A percentile compares a stretch with the other conserved stretches of the same genome.
Conservation (phyloP, 37 sponge, comb jelly and placozoan species). For the Ianthella basta region DNA sequence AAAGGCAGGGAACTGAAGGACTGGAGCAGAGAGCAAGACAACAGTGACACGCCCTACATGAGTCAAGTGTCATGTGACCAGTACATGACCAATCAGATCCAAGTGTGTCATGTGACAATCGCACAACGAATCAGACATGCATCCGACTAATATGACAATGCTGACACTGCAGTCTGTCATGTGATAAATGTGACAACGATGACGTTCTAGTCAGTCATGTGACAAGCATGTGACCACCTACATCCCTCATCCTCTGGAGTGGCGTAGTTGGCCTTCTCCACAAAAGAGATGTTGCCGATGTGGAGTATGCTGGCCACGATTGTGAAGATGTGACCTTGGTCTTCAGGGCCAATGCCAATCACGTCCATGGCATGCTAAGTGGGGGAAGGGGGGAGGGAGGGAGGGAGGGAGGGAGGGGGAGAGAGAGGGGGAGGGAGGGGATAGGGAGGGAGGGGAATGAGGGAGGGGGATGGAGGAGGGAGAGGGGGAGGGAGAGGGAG, state of each 20-base stretch:
- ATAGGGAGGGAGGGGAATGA: too few relatives aligned
- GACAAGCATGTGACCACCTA: slow-evolving; percentile 45
- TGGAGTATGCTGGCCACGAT: slow-evolving; percentile 94
- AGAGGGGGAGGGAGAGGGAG: too few relatives aligned
- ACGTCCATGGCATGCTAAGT: slow-evolving; percentile 95
- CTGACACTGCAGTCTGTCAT: background rate
- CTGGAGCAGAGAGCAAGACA: slow-evolving; percentile 39
- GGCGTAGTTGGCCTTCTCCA: slow-evolving; percentile 90
- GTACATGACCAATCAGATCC: background rate
- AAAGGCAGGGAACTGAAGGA: slow-evolving; percentile 92
- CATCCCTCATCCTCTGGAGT: slow-evolving; percentile 94
- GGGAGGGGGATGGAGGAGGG: too few relatives aligned
- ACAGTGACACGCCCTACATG: too few relatives aligned
- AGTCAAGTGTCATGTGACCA: too few relatives aligned
- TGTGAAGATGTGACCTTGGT: slow-evolving; percentile 75
- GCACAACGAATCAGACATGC: too few relatives aligned
- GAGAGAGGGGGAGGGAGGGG: too few relatives aligned
- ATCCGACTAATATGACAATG: background rate
- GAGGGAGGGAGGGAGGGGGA: background rate
- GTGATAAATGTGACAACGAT: background rate
- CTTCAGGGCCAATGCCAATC: slow-evolving; percentile 82
- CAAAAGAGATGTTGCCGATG: slow-evolving; percentile 93
- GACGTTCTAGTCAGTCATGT: background rate
- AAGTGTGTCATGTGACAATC: background rate
- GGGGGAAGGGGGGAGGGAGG: background rate